These are phyloP conservation scores for Yponomeuta sedellus DNA, from an alignment of 2,888 invertebrate genomes.

Conservation along the genomic window DNA sequence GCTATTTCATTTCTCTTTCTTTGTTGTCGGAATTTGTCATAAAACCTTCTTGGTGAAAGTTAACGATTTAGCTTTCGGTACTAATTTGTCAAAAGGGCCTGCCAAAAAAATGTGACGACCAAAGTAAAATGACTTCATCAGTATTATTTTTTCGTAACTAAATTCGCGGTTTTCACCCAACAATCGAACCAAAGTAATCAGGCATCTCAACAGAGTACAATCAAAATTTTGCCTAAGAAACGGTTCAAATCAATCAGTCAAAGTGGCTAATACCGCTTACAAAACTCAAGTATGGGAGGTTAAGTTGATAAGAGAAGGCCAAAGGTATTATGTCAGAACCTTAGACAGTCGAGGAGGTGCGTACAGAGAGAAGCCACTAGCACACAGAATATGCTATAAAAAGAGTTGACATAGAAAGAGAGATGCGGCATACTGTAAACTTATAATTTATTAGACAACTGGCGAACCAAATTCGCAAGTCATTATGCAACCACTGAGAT, in stretches of 20 bases:
- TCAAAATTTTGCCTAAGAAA: too few species aligned
- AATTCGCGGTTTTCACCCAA: background rate
- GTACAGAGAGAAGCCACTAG: slow-evolving; percentile 16
- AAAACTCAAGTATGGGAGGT: slow-evolving; percentile 62
- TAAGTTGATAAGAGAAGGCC: slow-evolving; percentile 49
- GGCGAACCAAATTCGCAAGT: background rate
- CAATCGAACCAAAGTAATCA: background rate
- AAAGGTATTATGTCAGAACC: slow-evolving; percentile 53
- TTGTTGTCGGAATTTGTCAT: too few species aligned
- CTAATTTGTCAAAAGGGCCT: too few species aligned
- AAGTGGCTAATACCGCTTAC: slow-evolving; percentile 46
- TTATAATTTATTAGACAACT: slow-evolving; percentile 4
- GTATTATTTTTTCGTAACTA: background rate
- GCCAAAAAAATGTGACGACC: background rate
- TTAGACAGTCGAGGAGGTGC: slow-evolving; percentile 58
- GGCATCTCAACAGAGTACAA: background rate
- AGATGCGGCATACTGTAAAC: too few species aligned
- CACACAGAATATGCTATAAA: background rate
- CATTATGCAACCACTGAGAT: slow-evolving; percentile 12
- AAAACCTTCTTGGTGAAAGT: too few species aligned
- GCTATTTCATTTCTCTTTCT: too few species aligned
- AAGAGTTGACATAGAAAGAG: background rate
- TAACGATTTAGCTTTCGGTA: too few species aligned
- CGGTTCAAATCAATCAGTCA: slow-evolving; percentile 25
- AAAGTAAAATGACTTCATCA: background rate